Conservation (phyloP, 2,888 invertebrate genomes). For the Alentia gelatinosa region DNA sequence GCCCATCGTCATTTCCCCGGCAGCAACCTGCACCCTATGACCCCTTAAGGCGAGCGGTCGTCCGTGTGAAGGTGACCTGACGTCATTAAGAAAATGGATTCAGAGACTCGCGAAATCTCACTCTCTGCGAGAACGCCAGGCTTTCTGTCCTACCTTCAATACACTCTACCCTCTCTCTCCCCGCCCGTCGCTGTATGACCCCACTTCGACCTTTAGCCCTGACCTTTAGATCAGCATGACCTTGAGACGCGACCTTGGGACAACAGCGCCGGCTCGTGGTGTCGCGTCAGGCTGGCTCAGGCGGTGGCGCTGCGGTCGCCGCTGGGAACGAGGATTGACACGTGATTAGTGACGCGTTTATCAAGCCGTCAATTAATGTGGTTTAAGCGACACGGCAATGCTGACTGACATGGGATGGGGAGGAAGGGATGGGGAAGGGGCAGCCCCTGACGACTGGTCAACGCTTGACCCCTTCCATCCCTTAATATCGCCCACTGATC, state of each 20-base stretch:
- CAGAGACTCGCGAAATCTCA: background rate
- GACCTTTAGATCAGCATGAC: background rate
- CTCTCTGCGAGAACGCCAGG: background rate
- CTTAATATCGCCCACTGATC: background rate
- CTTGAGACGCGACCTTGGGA: background rate
- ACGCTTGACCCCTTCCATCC: background rate
- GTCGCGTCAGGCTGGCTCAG: background rate
- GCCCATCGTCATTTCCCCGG: background rate
- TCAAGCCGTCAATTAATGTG: constrained; percentile 20
- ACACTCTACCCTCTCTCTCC: background rate
- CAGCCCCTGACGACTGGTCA: background rate
- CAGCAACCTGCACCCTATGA: background rate
- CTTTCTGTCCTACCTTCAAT: background rate
- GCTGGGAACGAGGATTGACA: background rate
- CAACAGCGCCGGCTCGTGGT: background rate
- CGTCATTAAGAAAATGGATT: background rate
- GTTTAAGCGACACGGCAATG: background rate
- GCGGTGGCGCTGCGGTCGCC: background rate
- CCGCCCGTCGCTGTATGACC: background rate
- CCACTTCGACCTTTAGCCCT: background rate
- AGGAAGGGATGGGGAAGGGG: too few species aligned
- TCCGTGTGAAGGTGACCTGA: background rate
- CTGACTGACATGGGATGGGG: too few species aligned
- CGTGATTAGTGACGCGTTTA: constrained; percentile 23
- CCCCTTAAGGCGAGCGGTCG: background rate